Percentiles rank a stretch among this genome's conserved stretches.
Conservation (phyloP, 2,113 vertebrate genomes). For the Hippolais icterina region DNA sequence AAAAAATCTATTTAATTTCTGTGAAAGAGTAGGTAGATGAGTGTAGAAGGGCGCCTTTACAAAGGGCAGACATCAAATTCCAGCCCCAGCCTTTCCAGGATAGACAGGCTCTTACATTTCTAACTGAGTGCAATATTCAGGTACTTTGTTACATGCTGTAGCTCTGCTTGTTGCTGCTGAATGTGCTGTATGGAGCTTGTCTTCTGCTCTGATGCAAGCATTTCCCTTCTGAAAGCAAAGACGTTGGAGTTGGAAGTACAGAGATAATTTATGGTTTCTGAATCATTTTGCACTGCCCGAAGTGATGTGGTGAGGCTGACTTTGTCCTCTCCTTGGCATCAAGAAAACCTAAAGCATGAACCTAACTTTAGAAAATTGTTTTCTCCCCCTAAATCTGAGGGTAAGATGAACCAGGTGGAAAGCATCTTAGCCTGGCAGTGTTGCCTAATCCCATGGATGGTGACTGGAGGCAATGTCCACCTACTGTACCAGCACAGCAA, state of each 20-base stretch:
- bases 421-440: background rate
- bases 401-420: background rate
- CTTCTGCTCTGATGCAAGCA: background rate
- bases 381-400: background rate
- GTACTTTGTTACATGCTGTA: background rate
- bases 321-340: background rate
- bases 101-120: background rate
- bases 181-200: background rate
- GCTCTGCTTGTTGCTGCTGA: conserved; percentile 18
- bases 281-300: background rate
- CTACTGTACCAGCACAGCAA: background rate
- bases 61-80: background rate
- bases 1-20: background rate
- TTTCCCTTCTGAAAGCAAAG: background rate
- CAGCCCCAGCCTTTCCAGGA: background rate
- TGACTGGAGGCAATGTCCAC: background rate
- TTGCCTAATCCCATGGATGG: background rate
- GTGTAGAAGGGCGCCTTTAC: background rate
- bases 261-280: background rate
- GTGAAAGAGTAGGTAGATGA: background rate
- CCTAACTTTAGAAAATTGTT: background rate
- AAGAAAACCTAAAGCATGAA: background rate
- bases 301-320: background rate
- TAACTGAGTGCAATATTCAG: background rate
- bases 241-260: background rate